Evolutionary conservation across 1,140 invertebrate species (phyloP).

Genomic region (Drosophila lacertosa): DNA sequence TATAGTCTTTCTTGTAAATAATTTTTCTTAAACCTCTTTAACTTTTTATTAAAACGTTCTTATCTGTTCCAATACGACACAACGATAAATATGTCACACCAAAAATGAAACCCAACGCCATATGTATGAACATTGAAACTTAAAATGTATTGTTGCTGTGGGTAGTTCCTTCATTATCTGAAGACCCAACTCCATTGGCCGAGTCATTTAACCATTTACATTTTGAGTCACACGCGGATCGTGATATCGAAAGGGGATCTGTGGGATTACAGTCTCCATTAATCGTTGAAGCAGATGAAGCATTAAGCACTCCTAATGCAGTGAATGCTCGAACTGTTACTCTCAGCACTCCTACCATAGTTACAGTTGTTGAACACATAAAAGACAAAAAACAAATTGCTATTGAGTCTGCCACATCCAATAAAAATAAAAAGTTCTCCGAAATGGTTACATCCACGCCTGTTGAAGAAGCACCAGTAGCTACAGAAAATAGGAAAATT

Average conservation of each 20-base stretch:
- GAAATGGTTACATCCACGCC: slow-evolving; percentile 69
- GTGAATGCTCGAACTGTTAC: slow-evolving; percentile 19
- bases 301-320: slow-evolving; percentile 67
- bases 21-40: too few relatives aligned
- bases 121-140: slow-evolving; percentile 36
- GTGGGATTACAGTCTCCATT: slow-evolving; percentile 10
- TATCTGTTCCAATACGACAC: too few relatives aligned
- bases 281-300: slow-evolving; percentile 45
- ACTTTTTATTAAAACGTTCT: too few relatives aligned
- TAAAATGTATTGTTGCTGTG: slow-evolving; percentile 33
- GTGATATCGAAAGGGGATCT: slow-evolving; percentile 22
- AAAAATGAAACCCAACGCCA: too few relatives aligned
- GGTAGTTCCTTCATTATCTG: slow-evolving; percentile 83
- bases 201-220: slow-evolving; percentile 81
- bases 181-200: slow-evolving; percentile 84
- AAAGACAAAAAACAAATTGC: slow-evolving; percentile 9
- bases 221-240: slow-evolving; percentile 81
- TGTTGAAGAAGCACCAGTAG: slow-evolving; percentile 30
- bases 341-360: slow-evolving; percentile 47
- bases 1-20: too few relatives aligned
- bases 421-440: slow-evolving; percentile 39
- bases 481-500: slow-evolving; percentile 17
- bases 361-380: slow-evolving; percentile 3
- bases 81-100: too few relatives aligned
- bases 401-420: background rate